Evolutionary conservation across 1,140 invertebrate species (phyloP).

Genomic region (Drosophila bocqueti): DNA sequence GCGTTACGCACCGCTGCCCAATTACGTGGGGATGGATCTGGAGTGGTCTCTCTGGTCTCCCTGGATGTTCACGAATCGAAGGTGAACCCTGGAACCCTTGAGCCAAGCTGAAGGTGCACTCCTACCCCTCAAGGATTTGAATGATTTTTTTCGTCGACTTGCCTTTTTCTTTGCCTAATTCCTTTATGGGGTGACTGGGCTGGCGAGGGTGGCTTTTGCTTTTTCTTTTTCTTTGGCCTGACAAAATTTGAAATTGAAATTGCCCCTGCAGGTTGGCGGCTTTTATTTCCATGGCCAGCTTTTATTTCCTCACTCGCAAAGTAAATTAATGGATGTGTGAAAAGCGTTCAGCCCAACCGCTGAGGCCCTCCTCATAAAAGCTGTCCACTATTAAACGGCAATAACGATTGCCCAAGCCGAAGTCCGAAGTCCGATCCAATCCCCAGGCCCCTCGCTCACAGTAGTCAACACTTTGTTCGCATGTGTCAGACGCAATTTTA

Average conservation of each 20-base stretch:
- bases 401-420: slow-evolving; percentile 58
- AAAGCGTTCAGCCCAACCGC: slow-evolving; percentile 49
- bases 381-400: slow-evolving; percentile 73
- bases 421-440: slow-evolving; percentile 31
- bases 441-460: slow-evolving; percentile 24
- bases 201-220: slow-evolving; percentile 50
- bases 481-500: slow-evolving; percentile 83
- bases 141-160: slow-evolving; percentile 24
- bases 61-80: slow-evolving; percentile 50
- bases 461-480: slow-evolving; percentile 82
- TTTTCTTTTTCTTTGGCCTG: slow-evolving; percentile 16
- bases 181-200: slow-evolving; percentile 38
- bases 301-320: slow-evolving; percentile 37
- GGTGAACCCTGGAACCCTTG: slow-evolving; percentile 46
- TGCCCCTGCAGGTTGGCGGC: slow-evolving; percentile 62
- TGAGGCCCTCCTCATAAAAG: slow-evolving; percentile 60
- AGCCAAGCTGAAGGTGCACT: slow-evolving; percentile 62
- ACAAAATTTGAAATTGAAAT: slow-evolving; percentile 77
- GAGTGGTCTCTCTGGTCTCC: slow-evolving; percentile 5
- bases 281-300: slow-evolving; percentile 61
- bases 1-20: slow-evolving; percentile 78
- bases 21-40: slow-evolving; percentile 50
- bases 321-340: slow-evolving; percentile 75
- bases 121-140: slow-evolving; percentile 61
- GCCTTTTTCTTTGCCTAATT: slow-evolving; percentile 31